Conservation (phyloP, 2,888 invertebrate species). For the Uropetala carovei region DNA sequence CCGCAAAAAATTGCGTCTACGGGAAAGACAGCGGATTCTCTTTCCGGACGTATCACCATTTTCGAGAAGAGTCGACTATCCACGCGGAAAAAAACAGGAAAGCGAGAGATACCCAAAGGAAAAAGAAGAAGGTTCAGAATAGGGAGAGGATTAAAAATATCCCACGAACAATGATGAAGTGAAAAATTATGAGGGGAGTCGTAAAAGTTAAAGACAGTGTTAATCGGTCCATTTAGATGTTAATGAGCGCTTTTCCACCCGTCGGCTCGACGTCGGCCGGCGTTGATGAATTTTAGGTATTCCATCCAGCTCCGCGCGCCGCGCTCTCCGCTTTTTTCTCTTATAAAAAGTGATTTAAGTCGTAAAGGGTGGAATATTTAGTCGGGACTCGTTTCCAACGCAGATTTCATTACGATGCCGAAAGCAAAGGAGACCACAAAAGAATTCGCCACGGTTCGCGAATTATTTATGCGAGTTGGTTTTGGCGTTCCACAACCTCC, state of each 20-base stretch:
- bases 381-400: background rate
- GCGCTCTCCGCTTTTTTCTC: background rate
- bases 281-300: slow-evolving; percentile 25
- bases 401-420: slow-evolving; percentile 43
- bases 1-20: background rate
- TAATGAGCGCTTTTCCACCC: slow-evolving; percentile 10
- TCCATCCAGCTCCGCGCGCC: background rate
- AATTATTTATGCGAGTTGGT: background rate
- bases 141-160: background rate
- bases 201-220: slow-evolving; percentile 41
- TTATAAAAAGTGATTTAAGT: slow-evolving; percentile 31
- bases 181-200: background rate
- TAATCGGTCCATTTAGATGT: slow-evolving; percentile 55
- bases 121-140: background rate
- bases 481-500: background rate
- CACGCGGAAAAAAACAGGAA: background rate
- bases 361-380: slow-evolving; percentile 31
- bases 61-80: background rate
- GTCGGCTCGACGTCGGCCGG: background rate
- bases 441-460: background rate
- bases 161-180: background rate
- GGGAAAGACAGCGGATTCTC: too few species aligned
- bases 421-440: background rate
- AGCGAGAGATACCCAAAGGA: too few species aligned
- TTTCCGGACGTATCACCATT: background rate